Evolutionary conservation across 2,888 invertebrate genomes (phyloP).

Genomic region (Sarcophaga caerulescens): DNA sequence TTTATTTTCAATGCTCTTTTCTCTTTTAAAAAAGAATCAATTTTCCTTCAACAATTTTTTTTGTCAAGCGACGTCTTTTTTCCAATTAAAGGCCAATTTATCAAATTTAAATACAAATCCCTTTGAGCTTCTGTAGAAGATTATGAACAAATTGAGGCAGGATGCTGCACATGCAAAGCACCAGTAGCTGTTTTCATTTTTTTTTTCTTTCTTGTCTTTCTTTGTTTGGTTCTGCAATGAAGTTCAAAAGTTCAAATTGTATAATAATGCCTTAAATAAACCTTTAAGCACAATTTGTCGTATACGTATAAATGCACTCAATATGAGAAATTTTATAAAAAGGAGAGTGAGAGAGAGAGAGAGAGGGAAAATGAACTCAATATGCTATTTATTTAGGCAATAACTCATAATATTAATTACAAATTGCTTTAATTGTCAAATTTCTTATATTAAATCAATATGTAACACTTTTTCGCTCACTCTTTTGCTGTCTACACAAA

Average conservation of each 20-base stretch:
- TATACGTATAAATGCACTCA: too few relatives aligned
- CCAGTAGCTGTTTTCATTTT: slow-evolving; percentile 6
- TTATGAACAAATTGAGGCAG: neutral
- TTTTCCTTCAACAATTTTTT: too few relatives aligned
- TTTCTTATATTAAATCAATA: slow-evolving; percentile 25
- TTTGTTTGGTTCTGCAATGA: slow-evolving; percentile 32
- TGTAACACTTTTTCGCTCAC: neutral
- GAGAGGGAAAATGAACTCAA: neutral
- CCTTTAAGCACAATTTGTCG: neutral
- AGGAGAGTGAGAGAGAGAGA: too few relatives aligned
- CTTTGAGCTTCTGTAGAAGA: slow-evolving; percentile 5
- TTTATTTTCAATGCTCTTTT: too few relatives aligned
- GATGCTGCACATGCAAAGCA: neutral
- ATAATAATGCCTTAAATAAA: slow-evolving; percentile 37
- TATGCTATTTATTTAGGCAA: slow-evolving; percentile 36
- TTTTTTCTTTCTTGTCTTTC: too few relatives aligned
- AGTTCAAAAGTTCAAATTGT: slow-evolving; percentile 56
- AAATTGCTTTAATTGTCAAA: slow-evolving; percentile 47
- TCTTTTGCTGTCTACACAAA: neutral
- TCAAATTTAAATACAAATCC: slow-evolving; percentile 26
- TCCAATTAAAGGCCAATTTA: slow-evolving; percentile 13
- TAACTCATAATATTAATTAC: slow-evolving; percentile 49
- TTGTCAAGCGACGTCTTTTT: neutral
- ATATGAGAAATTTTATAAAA: too few relatives aligned
- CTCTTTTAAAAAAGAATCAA: too few relatives aligned